Percentiles rank a stretch among this genome's conserved stretches.
Evolutionary conservation across 2,888 invertebrate genomes (phyloP).

Genomic region (Oasisia sp.): DNA sequence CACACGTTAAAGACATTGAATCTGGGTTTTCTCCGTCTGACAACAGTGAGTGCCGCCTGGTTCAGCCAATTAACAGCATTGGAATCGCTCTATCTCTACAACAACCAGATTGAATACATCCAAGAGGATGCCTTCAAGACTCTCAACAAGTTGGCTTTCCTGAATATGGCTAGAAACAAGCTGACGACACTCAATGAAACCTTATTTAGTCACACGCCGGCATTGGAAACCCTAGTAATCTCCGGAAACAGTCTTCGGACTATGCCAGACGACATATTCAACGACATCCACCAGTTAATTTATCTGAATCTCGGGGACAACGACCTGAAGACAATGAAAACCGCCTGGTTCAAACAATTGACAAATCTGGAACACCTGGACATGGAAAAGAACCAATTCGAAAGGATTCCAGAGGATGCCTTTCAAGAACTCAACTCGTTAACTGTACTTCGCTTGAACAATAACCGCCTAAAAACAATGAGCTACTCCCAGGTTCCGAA

Average conservation of each 20-base stretch:
- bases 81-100: too few relatives aligned
- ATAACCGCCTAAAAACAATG: slow-evolving; percentile 36
- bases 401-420: slow-evolving; percentile 33
- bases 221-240: slow-evolving; percentile 38
- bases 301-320: slow-evolving; percentile 39
- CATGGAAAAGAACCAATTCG: slow-evolving; percentile 38
- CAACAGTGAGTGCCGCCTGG: too few relatives aligned
- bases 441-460: slow-evolving; percentile 36
- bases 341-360: slow-evolving; percentile 36
- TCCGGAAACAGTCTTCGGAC: slow-evolving; percentile 38
- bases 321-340: slow-evolving; percentile 34
- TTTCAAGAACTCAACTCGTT: slow-evolving; percentile 32
- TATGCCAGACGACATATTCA: slow-evolving; percentile 38
- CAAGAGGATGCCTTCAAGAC: too few relatives aligned
- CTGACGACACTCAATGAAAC: too few relatives aligned
- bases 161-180: too few relatives aligned
- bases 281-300: slow-evolving; percentile 35
- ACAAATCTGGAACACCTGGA: slow-evolving; percentile 35
- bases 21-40: too few relatives aligned
- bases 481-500: slow-evolving; percentile 33
- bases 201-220: slow-evolving; percentile 37
- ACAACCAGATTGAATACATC: too few relatives aligned
- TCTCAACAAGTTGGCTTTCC: too few relatives aligned
- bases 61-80: too few relatives aligned
- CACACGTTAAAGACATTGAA: too few relatives aligned